A percentile compares a stretch with the other conserved stretches of the same genome.
phyloP scores from a whole-genome alignment of 2,113 vertebrate genomes.

The Oceanites oceanicus region DNA sequence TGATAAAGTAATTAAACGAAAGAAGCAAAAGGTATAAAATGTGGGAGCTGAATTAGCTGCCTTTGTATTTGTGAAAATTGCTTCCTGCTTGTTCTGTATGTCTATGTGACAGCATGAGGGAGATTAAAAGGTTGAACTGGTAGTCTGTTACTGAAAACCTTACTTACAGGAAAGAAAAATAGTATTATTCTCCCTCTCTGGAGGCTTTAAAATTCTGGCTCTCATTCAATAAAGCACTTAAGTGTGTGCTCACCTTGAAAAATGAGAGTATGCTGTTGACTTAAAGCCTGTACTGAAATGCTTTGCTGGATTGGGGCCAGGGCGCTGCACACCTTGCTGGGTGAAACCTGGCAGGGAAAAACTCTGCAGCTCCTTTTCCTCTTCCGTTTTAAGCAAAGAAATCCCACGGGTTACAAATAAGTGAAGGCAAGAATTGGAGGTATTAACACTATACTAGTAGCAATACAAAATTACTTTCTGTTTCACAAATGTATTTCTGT shows the following conservation, averaged over 20 bases:
- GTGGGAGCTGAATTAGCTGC: neutral
- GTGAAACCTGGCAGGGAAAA: neutral
- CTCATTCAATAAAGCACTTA: slow-evolving; percentile 55
- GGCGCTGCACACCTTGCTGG: slow-evolving; percentile 33
- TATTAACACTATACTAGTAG: neutral
- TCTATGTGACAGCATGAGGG: neutral
- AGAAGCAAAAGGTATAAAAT: slow-evolving; percentile 72
- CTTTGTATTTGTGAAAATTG: slow-evolving; percentile 1
- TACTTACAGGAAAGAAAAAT: slow-evolving; percentile 44
- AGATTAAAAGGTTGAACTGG: slow-evolving; percentile 34
- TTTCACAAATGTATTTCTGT: slow-evolving; percentile 13
- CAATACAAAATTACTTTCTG: neutral
- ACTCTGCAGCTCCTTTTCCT: neutral
- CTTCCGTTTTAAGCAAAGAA: neutral
- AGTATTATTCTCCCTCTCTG: slow-evolving; percentile 34
- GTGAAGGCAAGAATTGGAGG: neutral
- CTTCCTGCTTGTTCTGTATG: neutral
- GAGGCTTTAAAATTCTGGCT: slow-evolving; percentile 53
- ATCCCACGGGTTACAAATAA: neutral
- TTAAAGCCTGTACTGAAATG: slow-evolving; percentile 37
- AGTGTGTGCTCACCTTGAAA: slow-evolving; percentile 56
- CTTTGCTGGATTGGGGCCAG: slow-evolving; percentile 21
- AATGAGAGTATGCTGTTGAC: slow-evolving; percentile 25
- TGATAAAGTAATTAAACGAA: slow-evolving; percentile 55
- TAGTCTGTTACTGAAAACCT: slow-evolving; percentile 47